Percentiles rank a stretch among this genome's conserved stretches.
Evolutionary conservation across 2,113 vertebrate genomes (phyloP).

Genomic region (Polyodon spathula): DNA sequence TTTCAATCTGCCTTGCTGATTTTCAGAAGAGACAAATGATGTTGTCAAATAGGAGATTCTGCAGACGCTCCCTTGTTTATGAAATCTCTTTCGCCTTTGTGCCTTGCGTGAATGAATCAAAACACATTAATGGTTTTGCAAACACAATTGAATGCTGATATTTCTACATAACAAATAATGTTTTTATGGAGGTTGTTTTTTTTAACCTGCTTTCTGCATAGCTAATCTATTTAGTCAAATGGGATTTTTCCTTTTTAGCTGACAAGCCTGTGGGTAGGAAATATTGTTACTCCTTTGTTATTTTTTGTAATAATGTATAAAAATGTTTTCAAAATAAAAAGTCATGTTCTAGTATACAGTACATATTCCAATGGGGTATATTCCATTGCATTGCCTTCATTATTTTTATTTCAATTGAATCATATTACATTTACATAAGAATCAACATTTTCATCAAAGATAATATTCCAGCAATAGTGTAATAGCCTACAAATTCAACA

Average conservation of each 20-base stretch:
- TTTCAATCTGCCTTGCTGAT: background rate
- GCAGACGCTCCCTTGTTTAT: background rate
- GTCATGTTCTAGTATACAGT: too few relatives aligned
- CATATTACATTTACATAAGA: too few relatives aligned
- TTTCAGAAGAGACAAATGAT: slow-evolving; percentile 8
- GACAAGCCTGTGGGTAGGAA: too few relatives aligned
- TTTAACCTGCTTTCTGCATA: background rate
- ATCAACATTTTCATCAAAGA: too few relatives aligned
- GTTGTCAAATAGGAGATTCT: slow-evolving; percentile 3
- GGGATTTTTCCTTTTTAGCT: background rate
- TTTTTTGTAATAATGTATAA: too few relatives aligned
- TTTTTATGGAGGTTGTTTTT: background rate
- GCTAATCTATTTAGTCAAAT: background rate
- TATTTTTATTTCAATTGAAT: too few relatives aligned
- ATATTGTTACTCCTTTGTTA: too few relatives aligned
- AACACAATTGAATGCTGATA: slow-evolving; percentile 7
- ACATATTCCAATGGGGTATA: too few relatives aligned
- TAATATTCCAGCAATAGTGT: too few relatives aligned
- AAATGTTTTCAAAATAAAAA: too few relatives aligned
- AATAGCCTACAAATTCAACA: too few relatives aligned
- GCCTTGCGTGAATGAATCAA: background rate
- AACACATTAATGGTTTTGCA: background rate
- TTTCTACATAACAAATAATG: background rate
- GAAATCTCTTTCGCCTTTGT: slow-evolving; percentile 4
- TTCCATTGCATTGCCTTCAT: too few relatives aligned